These are phyloP conservation scores for Nematopogon swammerdamellus DNA, from an alignment of 2,888 invertebrate genomes.

Conservation along the genomic window DNA sequence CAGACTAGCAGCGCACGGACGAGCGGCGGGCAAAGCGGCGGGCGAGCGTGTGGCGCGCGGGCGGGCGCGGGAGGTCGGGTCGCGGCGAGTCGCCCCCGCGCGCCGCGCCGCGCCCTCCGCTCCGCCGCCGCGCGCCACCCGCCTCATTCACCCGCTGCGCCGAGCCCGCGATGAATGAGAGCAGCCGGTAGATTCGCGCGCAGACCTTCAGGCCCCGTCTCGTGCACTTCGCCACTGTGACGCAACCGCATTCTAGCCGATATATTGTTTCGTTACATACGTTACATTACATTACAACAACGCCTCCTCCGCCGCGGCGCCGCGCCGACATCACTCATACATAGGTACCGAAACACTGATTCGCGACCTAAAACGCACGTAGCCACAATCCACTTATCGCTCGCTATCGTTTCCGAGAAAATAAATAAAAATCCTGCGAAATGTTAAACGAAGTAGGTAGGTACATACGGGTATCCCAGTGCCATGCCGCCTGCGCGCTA, in stretches of 20 bases:
- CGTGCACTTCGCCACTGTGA: constrained; percentile 4
- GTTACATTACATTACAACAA: no score
- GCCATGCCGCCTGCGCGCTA: no score
- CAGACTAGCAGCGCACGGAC: not conserved
- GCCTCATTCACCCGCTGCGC: constrained; percentile 4
- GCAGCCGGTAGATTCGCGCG: constrained; percentile 11
- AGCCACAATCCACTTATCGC: no score
- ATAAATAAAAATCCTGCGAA: no score
- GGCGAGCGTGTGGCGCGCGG: not conserved
- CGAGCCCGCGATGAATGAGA: constrained; percentile 4
- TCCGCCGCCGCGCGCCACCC: constrained; percentile 10
- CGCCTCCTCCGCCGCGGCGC: no score
- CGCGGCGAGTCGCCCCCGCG: constrained; percentile 33
- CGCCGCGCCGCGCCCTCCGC: constrained; percentile 18
- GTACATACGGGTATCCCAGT: no score
- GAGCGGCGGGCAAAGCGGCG: not conserved
- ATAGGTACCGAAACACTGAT: no score
- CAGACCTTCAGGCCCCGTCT: not conserved
- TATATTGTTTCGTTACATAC: constrained; percentile 4
- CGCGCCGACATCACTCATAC: no score
- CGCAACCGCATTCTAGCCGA: constrained; percentile 8
- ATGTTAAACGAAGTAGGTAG: no score
- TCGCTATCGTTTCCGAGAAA: no score
- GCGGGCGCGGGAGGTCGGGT: constrained; percentile 33
- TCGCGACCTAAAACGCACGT: no score